phyloP scores from a whole-genome alignment of 2,113 vertebrate genomes.

The Connochaetes taurinus region DNA sequence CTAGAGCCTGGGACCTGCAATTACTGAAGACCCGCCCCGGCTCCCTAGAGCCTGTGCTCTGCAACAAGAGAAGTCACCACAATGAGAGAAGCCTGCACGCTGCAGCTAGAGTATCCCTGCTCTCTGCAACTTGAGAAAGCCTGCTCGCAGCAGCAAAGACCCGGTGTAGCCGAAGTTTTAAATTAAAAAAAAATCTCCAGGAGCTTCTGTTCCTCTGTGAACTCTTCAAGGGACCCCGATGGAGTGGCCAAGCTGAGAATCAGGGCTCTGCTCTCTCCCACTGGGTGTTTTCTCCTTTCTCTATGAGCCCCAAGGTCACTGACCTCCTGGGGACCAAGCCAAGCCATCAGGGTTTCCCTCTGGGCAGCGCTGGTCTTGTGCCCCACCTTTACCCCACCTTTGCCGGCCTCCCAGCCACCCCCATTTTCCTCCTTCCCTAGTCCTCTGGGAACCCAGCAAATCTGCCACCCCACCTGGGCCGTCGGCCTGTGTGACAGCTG shows the following conservation, averaged over 20 bases:
- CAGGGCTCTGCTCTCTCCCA: background rate
- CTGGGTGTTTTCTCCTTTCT: background rate
- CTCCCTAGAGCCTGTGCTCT: background rate
- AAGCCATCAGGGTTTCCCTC: background rate
- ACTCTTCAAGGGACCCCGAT: background rate
- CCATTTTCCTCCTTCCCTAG: background rate
- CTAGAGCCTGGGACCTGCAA: background rate
- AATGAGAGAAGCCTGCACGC: background rate
- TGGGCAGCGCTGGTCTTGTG: background rate
- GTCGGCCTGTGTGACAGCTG: background rate
- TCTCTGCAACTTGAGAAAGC: background rate
- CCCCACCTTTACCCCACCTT: background rate
- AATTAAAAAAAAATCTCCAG: background rate
- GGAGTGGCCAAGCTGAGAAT: background rate
- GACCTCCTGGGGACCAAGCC: background rate
- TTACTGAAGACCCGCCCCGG: background rate
- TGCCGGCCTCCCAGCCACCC: background rate
- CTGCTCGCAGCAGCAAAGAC: background rate
- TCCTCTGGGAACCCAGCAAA: background rate
- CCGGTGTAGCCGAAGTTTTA: background rate
- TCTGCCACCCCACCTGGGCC: background rate
- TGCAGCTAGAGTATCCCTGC: background rate
- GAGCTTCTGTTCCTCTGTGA: background rate
- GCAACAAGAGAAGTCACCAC: background rate
- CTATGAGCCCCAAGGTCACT: background rate